Conservation (phyloP, 1,140 invertebrate genomes). For the Drosophila teissieri region DNA sequence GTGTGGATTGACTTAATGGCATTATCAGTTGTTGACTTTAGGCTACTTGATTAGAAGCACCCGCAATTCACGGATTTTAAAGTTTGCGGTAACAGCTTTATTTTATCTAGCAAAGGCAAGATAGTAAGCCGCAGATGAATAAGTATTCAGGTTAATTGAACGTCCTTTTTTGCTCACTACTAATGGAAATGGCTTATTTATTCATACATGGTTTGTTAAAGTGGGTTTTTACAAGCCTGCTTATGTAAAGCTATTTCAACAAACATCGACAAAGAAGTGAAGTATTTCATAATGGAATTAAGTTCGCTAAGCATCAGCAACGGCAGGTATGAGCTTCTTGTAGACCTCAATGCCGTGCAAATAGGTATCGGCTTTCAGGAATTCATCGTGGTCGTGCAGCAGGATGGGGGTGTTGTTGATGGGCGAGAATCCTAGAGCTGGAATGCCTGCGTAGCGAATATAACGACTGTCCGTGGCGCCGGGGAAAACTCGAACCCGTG, state of each 20-base stretch:
- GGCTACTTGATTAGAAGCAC: not conserved
- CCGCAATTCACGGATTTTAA: not conserved
- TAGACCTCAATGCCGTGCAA: conserved; percentile 91
- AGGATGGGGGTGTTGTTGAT: conserved; percentile 90
- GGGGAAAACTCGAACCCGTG: conserved; percentile 90
- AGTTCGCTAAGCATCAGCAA: conserved; percentile 85
- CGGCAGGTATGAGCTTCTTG: conserved; percentile 86
- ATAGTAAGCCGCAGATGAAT: not conserved
- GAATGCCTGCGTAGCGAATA: conserved; percentile 90
- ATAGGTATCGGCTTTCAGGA: conserved; percentile 89
- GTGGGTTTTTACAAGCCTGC: not conserved
- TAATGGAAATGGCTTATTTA: not conserved
- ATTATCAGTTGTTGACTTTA: conserved; percentile 31
- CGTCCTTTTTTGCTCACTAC: not conserved
- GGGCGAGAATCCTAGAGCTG: conserved; percentile 92
- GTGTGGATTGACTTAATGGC: not conserved
- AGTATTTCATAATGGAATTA: conserved; percentile 5
- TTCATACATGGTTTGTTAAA: not conserved
- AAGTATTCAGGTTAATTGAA: not conserved
- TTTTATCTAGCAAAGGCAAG: not conserved
- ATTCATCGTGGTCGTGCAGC: conserved; percentile 93
- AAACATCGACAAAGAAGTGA: conserved; percentile 1
- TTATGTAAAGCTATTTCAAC: not conserved
- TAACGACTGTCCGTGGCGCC: conserved; percentile 92
- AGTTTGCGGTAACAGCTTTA: not conserved